Percentiles rank a stretch among this genome's conserved stretches.
These are phyloP conservation scores for Chionoecetes opilio DNA, from an alignment of 1,140 invertebrate genomes.

Conservation along the genomic window DNA sequence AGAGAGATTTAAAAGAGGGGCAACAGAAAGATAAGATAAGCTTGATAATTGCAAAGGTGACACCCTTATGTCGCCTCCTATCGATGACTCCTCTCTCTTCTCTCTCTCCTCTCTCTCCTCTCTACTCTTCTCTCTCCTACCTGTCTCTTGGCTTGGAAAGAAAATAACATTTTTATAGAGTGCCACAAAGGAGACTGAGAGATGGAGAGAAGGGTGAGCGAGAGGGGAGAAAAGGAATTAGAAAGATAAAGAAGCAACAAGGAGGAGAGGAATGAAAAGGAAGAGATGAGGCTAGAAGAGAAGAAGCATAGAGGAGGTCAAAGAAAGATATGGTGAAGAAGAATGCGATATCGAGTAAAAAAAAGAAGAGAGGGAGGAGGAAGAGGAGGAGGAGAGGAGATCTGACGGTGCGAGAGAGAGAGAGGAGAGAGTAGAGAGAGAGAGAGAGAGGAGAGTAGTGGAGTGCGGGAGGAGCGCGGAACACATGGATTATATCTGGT, in stretches of 20 bases:
- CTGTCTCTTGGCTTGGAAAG: not conserved
- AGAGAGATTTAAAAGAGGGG: not conserved
- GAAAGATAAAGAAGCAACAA: no score
- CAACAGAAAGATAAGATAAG: not conserved
- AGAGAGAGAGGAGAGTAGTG: not conserved
- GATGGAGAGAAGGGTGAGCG: no score
- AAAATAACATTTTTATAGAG: not conserved
- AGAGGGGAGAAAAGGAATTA: no score
- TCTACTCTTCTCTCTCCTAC: not conserved
- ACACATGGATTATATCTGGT: not conserved
- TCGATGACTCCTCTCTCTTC: not conserved
- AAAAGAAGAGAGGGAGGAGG: not conserved
- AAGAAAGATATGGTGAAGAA: no score
- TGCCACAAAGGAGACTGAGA: no score
- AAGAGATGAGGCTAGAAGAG: no score
- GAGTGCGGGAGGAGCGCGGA: not conserved
- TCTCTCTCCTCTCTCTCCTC: not conserved
- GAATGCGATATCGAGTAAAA: no score
- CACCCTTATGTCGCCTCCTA: not conserved
- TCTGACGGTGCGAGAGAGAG: not conserved
- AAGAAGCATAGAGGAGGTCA: no score
- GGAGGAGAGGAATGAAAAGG: no score
- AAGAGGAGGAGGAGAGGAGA: not conserved
- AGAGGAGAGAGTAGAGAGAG: slow-evolving; percentile 4
- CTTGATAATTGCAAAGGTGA: not conserved